Evolutionary conservation across 2,113 vertebrate species (phyloP), one percentile per base, ranked within the genome.

Genomic region (Cyanistes caeruleus): DNA sequence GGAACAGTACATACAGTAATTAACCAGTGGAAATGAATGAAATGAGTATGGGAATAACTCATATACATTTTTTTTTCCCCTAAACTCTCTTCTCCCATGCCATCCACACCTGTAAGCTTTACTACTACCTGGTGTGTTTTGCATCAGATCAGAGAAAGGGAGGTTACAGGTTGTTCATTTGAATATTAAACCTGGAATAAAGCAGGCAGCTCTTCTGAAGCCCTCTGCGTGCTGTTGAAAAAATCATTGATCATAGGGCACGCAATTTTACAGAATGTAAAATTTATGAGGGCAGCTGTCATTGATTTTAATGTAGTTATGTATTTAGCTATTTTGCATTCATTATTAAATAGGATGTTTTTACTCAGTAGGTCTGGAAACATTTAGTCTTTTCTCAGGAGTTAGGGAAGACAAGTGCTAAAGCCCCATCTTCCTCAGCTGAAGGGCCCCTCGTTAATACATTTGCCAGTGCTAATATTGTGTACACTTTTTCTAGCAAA

Each of bases 51-150:
- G 44, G 37, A 59, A 49, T 52, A 77, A 33, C 11, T 83, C 0
- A 0, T 5, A 21, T 33, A 15, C 4, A 0, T 63, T 68, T 79
- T 78, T 78, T 64, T 70, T 15, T 0, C 2, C 9, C 22, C n/a
- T 31, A 13, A 75, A 28, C 7, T 59, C 23, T 43, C 5, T 74
- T 91, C 13, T 65, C 10, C 9, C 0, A 0, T 13, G n/a, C 11
- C 4, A 9, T 74, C 30, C 25, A 51, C 14, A 43, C 11, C 10
- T 33, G 1, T 65, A 56, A 74, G 20, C 9, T 68, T 82, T 64
- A 46, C 5, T 84, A 1, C 7, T 52, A 1, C 53, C 39, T 60
- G 19, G 2, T n/a, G 2, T 25, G 44, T 41, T 76, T 43, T 80
- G 2, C 10, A 43, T 59, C 51, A 35, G 44, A 30, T 78, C 18